These are phyloP conservation scores for Eulemur mongoz DNA, from an alignment of 2,797 vertebrate species.

Conservation along the genomic window DNA sequence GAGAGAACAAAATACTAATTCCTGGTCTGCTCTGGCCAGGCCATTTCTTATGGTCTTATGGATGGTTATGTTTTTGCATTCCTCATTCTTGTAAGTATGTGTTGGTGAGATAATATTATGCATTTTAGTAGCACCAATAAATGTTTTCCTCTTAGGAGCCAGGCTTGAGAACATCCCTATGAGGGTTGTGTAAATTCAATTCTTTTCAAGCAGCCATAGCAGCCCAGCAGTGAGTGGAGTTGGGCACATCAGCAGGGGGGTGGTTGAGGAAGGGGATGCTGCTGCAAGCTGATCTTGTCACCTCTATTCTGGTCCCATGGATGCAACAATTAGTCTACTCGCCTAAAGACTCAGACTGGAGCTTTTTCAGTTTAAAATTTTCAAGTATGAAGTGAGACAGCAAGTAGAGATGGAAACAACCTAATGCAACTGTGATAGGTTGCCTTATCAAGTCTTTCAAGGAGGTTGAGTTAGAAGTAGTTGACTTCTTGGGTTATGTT, in stretches of 20 bases:
- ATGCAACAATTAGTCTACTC: background rate
- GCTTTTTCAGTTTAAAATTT: constrained; percentile 1
- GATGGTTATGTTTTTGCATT: background rate
- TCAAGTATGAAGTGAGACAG: background rate
- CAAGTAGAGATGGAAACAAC: background rate
- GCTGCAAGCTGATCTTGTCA: background rate
- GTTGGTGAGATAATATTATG: background rate
- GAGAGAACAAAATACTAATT: background rate
- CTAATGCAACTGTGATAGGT: background rate
- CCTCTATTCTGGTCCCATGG: background rate
- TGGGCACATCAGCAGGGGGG: background rate
- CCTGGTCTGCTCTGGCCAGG: background rate
- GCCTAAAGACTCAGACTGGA: background rate
- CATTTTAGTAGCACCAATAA: background rate
- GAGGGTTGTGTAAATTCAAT: background rate
- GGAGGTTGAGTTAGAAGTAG: background rate
- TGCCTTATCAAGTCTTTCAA: background rate
- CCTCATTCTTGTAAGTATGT: background rate
- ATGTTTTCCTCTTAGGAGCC: background rate
- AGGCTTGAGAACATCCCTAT: background rate
- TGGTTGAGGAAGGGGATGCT: background rate
- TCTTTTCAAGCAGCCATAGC: background rate
- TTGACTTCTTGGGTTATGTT: background rate
- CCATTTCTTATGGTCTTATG: background rate
- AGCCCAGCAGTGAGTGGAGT: background rate